Evolutionary conservation across 2,113 vertebrate species (phyloP).

Genomic region (Theristicus caerulescens): DNA sequence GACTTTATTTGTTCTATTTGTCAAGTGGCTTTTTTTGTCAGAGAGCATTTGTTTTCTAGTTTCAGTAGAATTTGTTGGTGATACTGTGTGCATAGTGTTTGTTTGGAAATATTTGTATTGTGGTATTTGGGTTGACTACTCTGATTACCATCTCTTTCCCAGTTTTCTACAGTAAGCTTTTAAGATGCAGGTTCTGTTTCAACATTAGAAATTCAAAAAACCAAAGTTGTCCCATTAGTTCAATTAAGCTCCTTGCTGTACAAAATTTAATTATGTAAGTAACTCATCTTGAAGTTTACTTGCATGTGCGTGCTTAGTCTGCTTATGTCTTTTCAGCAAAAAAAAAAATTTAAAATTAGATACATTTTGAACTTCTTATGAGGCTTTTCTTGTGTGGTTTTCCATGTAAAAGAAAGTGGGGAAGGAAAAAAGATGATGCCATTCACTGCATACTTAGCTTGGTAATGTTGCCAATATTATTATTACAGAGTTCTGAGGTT

Average conservation of each 20-base stretch:
- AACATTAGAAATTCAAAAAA: not conserved
- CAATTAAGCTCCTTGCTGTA: not conserved
- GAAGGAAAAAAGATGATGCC: not conserved
- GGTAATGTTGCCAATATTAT: not conserved
- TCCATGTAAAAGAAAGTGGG: not conserved
- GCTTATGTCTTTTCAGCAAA: not conserved
- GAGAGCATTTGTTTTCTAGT: not conserved
- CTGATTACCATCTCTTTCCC: not conserved
- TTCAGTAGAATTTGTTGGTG: not conserved
- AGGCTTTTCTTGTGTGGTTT: not conserved
- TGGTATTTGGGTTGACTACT: not conserved
- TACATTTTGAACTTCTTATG: not conserved
- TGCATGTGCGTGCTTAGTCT: not conserved
- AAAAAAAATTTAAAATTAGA: not conserved
- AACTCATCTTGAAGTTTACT: not conserved
- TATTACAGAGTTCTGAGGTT: not conserved
- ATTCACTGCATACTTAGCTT: not conserved
- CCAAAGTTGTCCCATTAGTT: not conserved
- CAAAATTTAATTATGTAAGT: not conserved
- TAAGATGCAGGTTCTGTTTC: not conserved
- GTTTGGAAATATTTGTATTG: not conserved
- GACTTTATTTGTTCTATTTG: not conserved
- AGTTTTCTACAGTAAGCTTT: not conserved
- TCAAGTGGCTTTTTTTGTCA: not conserved
- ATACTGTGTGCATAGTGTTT: not conserved